Conservation (phyloP, 2,888 invertebrate species). For the Mayetiola destructor region DNA sequence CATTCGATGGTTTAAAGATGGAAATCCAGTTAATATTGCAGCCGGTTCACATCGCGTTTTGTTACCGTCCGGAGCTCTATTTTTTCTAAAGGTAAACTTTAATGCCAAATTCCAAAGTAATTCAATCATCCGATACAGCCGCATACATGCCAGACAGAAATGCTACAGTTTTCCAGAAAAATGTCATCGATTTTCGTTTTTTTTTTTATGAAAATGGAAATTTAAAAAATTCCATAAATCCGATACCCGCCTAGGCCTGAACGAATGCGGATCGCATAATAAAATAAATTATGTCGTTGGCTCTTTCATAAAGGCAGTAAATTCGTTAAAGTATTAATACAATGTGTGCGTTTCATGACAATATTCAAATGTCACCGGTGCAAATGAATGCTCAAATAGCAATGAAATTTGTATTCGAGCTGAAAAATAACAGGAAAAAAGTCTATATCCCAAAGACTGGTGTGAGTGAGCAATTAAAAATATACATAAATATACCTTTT, state of each 20-base stretch:
- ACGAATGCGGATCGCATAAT: background rate
- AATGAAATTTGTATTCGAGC: no score
- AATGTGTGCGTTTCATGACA: conserved; percentile 1
- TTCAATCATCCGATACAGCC: background rate
- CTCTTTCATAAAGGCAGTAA: background rate
- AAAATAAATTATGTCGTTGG: conserved; percentile 9
- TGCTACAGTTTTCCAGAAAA: conserved; percentile 3
- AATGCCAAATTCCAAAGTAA: background rate
- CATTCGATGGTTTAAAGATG: conserved; percentile 71
- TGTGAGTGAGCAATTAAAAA: conserved; percentile 7
- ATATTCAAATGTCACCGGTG: conserved; percentile 6
- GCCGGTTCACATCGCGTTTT: conserved; percentile 54
- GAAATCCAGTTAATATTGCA: conserved; percentile 43
- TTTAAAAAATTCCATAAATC: no score
- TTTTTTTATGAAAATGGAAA: no score
- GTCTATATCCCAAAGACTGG: background rate
- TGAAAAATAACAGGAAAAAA: background rate
- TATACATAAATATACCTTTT: conserved; percentile 11
- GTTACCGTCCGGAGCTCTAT: conserved; percentile 65
- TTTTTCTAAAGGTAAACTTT: conserved; percentile 48
- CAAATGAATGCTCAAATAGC: background rate
- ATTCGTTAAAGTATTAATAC: conserved; percentile 9
- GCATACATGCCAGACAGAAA: background rate
- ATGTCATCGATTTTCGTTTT: no score
- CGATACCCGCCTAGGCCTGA: background rate